Evolutionary conservation across 35 echinoderm and acorn worm genomes (phyloP).

Genomic region (Ophiothrix spiculata): DNA sequence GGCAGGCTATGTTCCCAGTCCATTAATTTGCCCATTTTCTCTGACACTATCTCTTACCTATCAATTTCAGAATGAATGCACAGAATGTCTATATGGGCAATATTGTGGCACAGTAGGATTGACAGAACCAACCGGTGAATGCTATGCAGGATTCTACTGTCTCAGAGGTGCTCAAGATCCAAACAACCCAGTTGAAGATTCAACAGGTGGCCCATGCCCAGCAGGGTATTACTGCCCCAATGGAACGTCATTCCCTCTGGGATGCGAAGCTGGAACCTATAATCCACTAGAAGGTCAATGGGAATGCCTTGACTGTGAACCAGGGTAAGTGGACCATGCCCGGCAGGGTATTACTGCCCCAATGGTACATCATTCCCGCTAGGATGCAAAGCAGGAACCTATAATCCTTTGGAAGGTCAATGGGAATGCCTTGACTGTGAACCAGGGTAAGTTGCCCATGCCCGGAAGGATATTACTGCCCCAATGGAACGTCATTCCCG

Average conservation of each 20-base stretch:
- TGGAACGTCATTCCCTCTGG: constrained; percentile 85
- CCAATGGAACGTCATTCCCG: constrained; percentile 89
- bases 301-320: too few relatives aligned
- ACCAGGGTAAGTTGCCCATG: constrained; percentile 90
- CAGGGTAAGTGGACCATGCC: constrained; percentile 83
- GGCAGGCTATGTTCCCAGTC: too few relatives aligned
- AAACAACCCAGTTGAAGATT: constrained; percentile 77
- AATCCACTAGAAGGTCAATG: constrained; percentile 79
- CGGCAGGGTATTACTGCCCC: too few relatives aligned
- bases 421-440: constrained; percentile 78
- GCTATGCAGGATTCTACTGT: constrained; percentile 90
- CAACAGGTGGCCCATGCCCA: constrained; percentile 83
- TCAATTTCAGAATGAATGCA: constrained; percentile 83
- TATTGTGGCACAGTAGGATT: constrained; percentile 69
- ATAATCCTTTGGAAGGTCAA: constrained; percentile 83
- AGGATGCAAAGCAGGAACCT: constrained; percentile 76
- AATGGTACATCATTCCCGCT: constrained; percentile 90
- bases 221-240: too few relatives aligned
- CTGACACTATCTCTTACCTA: too few relatives aligned
- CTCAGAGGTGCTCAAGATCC: constrained; percentile 74
- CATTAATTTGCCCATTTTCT: too few relatives aligned
- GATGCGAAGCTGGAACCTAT: constrained; percentile 79
- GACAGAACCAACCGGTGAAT: constrained; percentile 63
- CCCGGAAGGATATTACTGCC: too few relatives aligned
- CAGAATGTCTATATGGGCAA: constrained; percentile 75